phyloP scores from a whole-genome alignment of 2,113 vertebrate genomes.

The Marmota monax region DNA sequence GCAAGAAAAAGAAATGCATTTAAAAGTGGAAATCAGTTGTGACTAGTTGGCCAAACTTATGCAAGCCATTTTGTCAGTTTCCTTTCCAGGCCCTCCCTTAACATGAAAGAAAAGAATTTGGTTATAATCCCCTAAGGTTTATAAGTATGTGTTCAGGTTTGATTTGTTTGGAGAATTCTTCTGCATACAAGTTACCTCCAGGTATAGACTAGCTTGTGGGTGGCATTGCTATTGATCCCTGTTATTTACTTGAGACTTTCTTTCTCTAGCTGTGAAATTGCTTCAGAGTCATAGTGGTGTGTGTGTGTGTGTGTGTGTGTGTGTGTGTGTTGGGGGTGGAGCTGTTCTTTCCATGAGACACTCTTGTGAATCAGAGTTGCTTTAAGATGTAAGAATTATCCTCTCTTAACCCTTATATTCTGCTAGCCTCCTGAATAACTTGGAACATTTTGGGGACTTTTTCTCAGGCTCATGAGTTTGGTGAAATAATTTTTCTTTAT shows the following conservation, averaged over 20 bases:
- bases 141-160: conserved; percentile 1
- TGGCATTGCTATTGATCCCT: not conserved
- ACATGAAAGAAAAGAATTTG: conserved; percentile 40
- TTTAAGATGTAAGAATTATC: conserved; percentile 43
- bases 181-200: not conserved
- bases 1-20: conserved; percentile 30
- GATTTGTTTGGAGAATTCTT: conserved; percentile 37
- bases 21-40: conserved; percentile 40
- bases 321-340: not conserved
- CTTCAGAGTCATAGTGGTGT: not conserved
- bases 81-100: not conserved
- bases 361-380: not conserved
- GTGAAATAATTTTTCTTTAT: conserved; percentile 48
- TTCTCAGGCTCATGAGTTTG: conserved; percentile 20
- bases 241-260: not conserved
- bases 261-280: not conserved
- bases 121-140: conserved; percentile 17
- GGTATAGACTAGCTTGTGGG: not conserved
- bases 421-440: not conserved
- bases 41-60: conserved; percentile 14
- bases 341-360: not conserved
- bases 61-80: conserved; percentile 20
- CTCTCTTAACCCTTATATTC: conserved; percentile 23
- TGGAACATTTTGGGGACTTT: not conserved
- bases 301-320: not conserved